Conservation (phyloP, 2,113 vertebrate genomes). For the Vulpes vulpes region DNA sequence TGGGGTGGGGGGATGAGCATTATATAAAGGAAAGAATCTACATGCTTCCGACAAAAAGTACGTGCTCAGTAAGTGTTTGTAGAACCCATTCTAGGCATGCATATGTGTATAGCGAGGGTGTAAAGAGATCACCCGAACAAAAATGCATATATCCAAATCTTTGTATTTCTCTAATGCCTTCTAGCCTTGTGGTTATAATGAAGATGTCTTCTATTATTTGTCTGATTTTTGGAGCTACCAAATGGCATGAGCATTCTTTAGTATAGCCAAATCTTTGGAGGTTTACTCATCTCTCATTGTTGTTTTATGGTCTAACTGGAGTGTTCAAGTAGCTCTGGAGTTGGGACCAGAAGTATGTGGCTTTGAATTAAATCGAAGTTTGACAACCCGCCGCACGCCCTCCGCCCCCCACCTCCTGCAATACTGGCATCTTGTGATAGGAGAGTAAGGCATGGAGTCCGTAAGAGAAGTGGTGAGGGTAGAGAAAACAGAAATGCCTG, state of each 20-base stretch:
- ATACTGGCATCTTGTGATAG: not conserved
- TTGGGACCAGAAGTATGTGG: not conserved
- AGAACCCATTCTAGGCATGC: not conserved
- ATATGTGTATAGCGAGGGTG: not conserved
- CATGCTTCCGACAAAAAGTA: constrained; percentile 5
- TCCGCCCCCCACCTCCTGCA: not conserved
- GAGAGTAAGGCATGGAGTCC: not conserved
- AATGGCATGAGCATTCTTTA: not conserved
- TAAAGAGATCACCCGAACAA: not conserved
- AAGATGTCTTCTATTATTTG: not conserved
- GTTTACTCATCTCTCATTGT: not conserved
- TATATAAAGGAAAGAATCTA: not conserved
- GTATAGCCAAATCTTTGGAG: not conserved
- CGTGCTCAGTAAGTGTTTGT: not conserved
- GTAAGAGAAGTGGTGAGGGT: not conserved
- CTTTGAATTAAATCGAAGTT: constrained; percentile 19
- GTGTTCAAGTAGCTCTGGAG: not conserved
- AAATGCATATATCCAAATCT: not conserved
- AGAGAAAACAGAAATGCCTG: not conserved
- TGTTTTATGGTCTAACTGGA: not conserved
- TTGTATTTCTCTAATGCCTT: not conserved
- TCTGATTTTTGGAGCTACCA: not conserved
- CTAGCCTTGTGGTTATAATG: not conserved
- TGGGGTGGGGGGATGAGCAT: not conserved
- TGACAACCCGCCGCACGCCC: not conserved